These are phyloP conservation scores for Syndactyla subalaris DNA, from an alignment of 2,797 vertebrate genomes.

Conservation along the genomic window DNA sequence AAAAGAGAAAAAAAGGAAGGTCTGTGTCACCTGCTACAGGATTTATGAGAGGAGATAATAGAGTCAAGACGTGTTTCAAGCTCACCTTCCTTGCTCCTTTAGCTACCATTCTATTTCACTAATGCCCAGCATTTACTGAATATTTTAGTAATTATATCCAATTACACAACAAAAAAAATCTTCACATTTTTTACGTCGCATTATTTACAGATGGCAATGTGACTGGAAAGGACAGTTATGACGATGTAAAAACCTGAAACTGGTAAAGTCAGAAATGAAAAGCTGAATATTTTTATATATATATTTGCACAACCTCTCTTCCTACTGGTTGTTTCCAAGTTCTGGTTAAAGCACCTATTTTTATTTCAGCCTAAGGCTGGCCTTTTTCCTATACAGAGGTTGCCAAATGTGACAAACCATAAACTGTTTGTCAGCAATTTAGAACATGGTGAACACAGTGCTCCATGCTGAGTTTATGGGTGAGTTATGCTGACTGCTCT, in stretches of 20 bases:
- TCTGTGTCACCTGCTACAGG: neutral
- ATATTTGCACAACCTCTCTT: neutral
- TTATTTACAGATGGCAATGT: neutral
- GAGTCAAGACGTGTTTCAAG: neutral
- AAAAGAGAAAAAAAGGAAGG: neutral
- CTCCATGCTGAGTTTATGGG: slow-evolving; percentile 36
- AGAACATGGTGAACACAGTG: neutral
- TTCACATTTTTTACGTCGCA: neutral
- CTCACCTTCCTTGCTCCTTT: neutral
- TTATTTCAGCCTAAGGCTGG: slow-evolving; percentile 2
- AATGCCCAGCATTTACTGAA: neutral
- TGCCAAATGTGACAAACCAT: slow-evolving; percentile 53
- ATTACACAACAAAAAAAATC: neutral
- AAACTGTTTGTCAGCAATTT: slow-evolving; percentile 58
- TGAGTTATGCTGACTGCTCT: slow-evolving; percentile 26
- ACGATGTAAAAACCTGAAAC: neutral
- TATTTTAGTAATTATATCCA: neutral
- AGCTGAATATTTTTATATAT: neutral
- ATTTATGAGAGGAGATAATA: neutral
- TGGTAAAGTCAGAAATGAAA: neutral
- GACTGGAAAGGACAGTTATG: neutral
- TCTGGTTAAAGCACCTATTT: slow-evolving; percentile 42
- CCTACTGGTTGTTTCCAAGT: neutral
- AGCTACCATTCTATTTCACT: neutral
- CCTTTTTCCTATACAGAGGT: slow-evolving; percentile 5